phyloP scores from a whole-genome alignment of 1,140 invertebrate genomes.

The Teleopsis dalmanni region DNA sequence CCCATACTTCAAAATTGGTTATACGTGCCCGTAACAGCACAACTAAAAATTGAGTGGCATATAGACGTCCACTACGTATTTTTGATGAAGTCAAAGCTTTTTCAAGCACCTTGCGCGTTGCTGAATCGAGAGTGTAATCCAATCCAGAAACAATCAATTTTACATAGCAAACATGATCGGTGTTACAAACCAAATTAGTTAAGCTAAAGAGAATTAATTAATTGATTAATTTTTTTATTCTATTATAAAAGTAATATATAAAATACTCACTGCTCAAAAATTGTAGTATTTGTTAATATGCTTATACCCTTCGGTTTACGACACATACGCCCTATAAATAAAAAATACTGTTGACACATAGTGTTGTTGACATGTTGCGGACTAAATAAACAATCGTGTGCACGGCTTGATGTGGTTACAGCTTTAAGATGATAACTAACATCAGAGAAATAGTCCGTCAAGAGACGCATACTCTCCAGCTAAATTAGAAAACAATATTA shows the following conservation, averaged over 20 bases:
- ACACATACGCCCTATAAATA: constrained; percentile 82
- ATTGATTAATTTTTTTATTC: background rate
- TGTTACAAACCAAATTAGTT: constrained; percentile 68
- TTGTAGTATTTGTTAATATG: constrained; percentile 66
- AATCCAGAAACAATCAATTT: constrained; percentile 85
- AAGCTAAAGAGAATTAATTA: constrained; percentile 50
- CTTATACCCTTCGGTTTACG: constrained; percentile 63
- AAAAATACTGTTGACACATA: constrained; percentile 87
- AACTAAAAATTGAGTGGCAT: constrained; percentile 83
- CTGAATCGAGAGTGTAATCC: constrained; percentile 70
- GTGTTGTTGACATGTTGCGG: constrained; percentile 80
- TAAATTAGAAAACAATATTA: constrained; percentile 15
- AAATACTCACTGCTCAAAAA: constrained; percentile 62
- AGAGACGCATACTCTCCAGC: constrained; percentile 53
- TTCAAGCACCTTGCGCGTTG: constrained; percentile 64
- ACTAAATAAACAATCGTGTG: constrained; percentile 82
- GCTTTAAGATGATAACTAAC: constrained; percentile 68
- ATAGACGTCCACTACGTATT: constrained; percentile 68
- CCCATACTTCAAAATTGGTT: constrained; percentile 67
- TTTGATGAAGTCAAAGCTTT: constrained; percentile 53
- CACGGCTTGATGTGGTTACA: constrained; percentile 63
- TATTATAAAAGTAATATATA: constrained; percentile 4
- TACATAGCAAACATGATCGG: constrained; percentile 84
- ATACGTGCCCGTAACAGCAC: constrained; percentile 70
- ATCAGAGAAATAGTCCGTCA: constrained; percentile 74